Base-by-base conservation (phyloP, 1,140 invertebrate species). In the Dendrolimus kikuchii region DNA sequence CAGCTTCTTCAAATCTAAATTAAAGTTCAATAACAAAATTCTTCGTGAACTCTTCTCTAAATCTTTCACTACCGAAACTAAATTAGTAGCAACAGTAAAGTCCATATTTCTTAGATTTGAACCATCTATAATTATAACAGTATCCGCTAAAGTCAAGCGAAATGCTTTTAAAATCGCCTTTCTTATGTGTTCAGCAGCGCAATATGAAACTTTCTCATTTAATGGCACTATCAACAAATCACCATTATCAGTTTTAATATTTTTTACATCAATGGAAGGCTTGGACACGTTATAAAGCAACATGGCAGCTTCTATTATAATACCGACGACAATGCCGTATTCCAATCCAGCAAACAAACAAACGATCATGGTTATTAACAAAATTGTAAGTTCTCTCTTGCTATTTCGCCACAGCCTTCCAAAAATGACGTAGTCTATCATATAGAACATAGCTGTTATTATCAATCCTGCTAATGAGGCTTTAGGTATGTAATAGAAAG, bases 401-500 rank as follows among this genome's bases (percentile, higher is more conserved):
- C 74, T 81, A 37, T 61, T 68, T 39, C 41, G 60, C 79, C 81
- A 81, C 7, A 86, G 54, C 49, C 66, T 68, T 6, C 10, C 46
- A 38, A 80, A 64, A 51, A 84, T 76, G 9, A 45, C 48, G 45
- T 67, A 77, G 41, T 86, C 74, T 23, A 86, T 68, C 78, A 86
- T 83, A 7, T 69, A 68, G 60, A 73, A 80, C 83, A 86, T 81
- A 5, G 83, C 83, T n/a, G 71, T 74, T 43, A 86, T 81, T 7
- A 86, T 84, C 10, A 86, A 57, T 39, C 70, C 83, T 36, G 83
- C 76, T 50, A 86, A 71, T 5, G 83, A 81, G 46, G 83, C 79
- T 55, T 78, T 82, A 4, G 83, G 83, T 44, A 86, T 81, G 47
- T 71, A 86, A 57, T 82, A 84, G 55, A 86, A 86, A 5, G 81